Evolutionary conservation across 2,113 vertebrate genomes (phyloP), one percentile per base, ranked within the genome.

Genomic region (Oncorhynchus clarkii): DNA sequence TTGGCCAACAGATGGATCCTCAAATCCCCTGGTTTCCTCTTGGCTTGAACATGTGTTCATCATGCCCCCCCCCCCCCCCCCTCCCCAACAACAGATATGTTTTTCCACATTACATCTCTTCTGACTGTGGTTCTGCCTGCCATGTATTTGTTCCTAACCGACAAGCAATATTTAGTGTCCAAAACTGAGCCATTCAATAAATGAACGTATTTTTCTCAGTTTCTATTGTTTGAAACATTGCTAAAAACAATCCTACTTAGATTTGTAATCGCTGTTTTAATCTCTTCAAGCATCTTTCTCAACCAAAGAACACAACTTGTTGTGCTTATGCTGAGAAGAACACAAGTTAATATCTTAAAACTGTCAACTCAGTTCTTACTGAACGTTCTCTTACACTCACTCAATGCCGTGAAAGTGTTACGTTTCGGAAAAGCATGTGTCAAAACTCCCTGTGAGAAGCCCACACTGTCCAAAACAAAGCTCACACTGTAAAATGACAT

Each of bases 1-100:
- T 93, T 91, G 87, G 78, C 62, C 76, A 92, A 90, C 93, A 94
- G 93, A 94, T 93, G 93, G 93, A 91, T 93, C 87, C 84, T 91
- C 81, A 90, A 93, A 93, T 91, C 91, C 92, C 85, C 68, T 64
- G 51, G 85, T 91, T 91, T 91, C 88, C 90, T 89, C 88, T 78
- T 84, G 88, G 90, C 80, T 77, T 81, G 85, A 88, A 90, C 90
- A 93, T 90, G 90, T 90, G 91, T 85, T 90, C 24, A 34, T 82
- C 73, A 73, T 85, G 86, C 71, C 87, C 5, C 5, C 31, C 31
- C 29, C 69, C 87, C 89, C 88, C 71, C 87, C 89, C 87, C 89
- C 88, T 69, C 87, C 89, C 89, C 80, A 88, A 79, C 82, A 67
- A 20, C 31, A 34, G 5, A 34, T 6, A 22, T 80, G 75, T 80